These are phyloP conservation scores for Mylabris sibirica DNA, from an alignment of 2,888 invertebrate species.

Conservation along the genomic window DNA sequence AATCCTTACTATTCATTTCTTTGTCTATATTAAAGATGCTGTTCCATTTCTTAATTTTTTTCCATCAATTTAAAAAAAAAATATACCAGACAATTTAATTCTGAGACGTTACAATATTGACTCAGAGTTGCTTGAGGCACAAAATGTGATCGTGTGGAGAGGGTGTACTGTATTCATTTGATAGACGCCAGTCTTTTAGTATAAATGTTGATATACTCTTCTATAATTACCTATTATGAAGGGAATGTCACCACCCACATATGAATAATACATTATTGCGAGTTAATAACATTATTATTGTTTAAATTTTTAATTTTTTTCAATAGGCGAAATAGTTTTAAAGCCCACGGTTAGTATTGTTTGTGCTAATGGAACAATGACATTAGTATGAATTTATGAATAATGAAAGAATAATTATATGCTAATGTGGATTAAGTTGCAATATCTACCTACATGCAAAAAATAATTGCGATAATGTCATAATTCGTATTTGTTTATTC, in stretches of 20 bases:
- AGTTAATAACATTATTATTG: neutral
- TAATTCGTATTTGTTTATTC: conserved; percentile 19
- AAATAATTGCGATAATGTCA: conserved; percentile 30
- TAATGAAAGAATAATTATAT: conserved; percentile 39
- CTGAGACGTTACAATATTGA: neutral
- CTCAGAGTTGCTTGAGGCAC: too few relatives aligned
- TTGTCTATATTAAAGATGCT: neutral
- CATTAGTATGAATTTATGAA: conserved; percentile 48
- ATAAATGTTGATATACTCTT: neutral
- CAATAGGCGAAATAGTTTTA: neutral
- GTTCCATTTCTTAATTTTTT: neutral
- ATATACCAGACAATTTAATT: too few relatives aligned
- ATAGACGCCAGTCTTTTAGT: neutral
- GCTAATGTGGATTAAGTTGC: conserved; percentile 40
- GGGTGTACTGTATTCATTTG: neutral
- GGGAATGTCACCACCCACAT: neutral
- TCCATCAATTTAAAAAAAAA: too few relatives aligned
- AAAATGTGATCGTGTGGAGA: neutral
- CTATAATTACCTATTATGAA: neutral
- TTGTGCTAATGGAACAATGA: conserved; percentile 49
- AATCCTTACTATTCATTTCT: too few relatives aligned
- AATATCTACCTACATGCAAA: conserved; percentile 31
- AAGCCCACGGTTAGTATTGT: conserved; percentile 46
- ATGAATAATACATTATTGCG: neutral
- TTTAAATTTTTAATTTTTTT: neutral